Evolutionary conservation across 2,888 invertebrate genomes (phyloP), one percentile per base, ranked within the genome.

Genomic region (Lordiphosa fenestrarum): DNA sequence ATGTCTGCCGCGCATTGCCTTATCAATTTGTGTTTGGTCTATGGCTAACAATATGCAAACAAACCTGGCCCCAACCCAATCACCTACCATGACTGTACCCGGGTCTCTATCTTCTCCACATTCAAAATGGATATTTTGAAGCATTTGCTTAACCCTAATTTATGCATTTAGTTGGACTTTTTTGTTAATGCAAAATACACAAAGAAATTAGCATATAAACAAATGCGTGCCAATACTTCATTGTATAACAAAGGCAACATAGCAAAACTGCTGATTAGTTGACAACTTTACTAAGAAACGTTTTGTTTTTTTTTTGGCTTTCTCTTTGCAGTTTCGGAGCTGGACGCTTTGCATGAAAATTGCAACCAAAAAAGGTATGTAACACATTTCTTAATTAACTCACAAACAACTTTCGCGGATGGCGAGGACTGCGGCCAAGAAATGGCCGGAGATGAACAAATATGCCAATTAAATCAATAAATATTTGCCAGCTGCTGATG

Each of bases 401-500:
- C 38, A 40, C 35, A 25, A 49, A 50, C 36, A 54, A 51, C 56
- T 49, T 67, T 71, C 46, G 49, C 56, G 42, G 67, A 23, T 44
- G 44, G 35, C 13, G 19, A 48, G 19, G 10, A n/a, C 35, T n/a
- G 13, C 30, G 9, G 12, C 1, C 39, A 44, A 53, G 13, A 39
- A 40, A 53, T 53, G 21, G 41, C 25, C 39, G 19, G 15, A 53
- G 53, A 48, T 62, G 38, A 61, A 62, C 59, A 72, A 75, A 80
- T 66, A 66, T 75, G 83, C 66, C 62, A 72, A 68, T 75, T 75
- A 59, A 75, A 68, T 78, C 55, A 61, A 75, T 83, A 77, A 80
- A 77, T 75, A 83, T 77, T 83, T 78, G 57, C 76, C 61, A 69
- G 62, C 47, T 65, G 63, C 65, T 57, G 59, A 55, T 76, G 59